phyloP scores from a whole-genome alignment of 1,140 invertebrate genomes.

The Bombus superbus region DNA sequence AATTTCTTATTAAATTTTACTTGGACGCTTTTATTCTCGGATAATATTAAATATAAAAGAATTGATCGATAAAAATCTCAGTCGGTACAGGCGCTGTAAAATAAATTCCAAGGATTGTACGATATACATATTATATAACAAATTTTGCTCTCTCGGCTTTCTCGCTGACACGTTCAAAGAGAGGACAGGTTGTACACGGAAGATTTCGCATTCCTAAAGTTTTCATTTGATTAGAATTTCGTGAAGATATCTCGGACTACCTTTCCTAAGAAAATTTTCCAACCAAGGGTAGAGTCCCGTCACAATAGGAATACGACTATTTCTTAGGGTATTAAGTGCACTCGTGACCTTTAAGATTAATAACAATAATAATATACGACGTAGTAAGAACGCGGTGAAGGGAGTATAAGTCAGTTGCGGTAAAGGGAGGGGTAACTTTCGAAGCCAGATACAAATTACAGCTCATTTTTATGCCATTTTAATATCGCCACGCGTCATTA shows the following conservation, averaged over 20 bases:
- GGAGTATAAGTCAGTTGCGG: slow-evolving; percentile 33
- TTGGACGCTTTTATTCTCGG: too few relatives aligned
- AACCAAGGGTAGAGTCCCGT: slow-evolving; percentile 43
- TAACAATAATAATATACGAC: slow-evolving; percentile 76
- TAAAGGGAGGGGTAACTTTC: slow-evolving; percentile 70
- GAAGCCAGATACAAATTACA: slow-evolving; percentile 82
- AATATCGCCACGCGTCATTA: slow-evolving; percentile 83
- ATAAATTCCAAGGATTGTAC: too few relatives aligned
- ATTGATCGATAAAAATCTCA: too few relatives aligned
- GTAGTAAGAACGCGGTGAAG: slow-evolving; percentile 25
- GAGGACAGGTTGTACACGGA: too few relatives aligned
- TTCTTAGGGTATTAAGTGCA: slow-evolving; percentile 77
- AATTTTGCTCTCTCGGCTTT: too few relatives aligned
- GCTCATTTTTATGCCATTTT: slow-evolving; percentile 83
- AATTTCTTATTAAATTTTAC: too few relatives aligned
- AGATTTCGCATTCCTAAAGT: background rate
- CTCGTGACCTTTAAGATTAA: slow-evolving; percentile 77
- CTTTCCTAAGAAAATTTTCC: slow-evolving; percentile 35
- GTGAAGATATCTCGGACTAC: background rate
- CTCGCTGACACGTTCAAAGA: too few relatives aligned
- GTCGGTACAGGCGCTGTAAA: too few relatives aligned
- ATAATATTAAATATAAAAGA: too few relatives aligned
- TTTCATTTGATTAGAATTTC: background rate
- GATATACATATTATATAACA: too few relatives aligned
- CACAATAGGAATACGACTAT: slow-evolving; percentile 74